phyloP scores from a whole-genome alignment of 1,140 invertebrate species.

The Anagrus nilaparvatae region DNA sequence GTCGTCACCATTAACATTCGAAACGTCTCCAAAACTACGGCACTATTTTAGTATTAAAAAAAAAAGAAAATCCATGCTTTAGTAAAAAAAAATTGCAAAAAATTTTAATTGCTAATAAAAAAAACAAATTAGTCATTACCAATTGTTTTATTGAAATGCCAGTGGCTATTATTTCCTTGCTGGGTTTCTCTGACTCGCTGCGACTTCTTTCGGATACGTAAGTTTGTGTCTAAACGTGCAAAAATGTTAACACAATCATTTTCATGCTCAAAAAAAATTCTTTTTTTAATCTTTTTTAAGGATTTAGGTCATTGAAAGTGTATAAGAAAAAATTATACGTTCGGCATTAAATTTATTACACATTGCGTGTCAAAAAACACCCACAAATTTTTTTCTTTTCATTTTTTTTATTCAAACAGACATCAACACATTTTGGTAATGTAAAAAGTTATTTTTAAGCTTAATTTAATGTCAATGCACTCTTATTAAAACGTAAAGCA shows the following conservation, averaged over 20 bases:
- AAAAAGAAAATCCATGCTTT: not conserved
- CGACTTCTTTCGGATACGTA: conserved; percentile 40
- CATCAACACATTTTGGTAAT: not conserved
- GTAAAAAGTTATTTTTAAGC: too few species aligned
- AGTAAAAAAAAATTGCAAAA: not conserved
- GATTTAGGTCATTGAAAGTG: too few species aligned
- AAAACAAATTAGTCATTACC: conserved; percentile 31
- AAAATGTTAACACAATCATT: conserved; percentile 22
- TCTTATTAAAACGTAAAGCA: not conserved
- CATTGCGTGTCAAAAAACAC: too few species aligned
- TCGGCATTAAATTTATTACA: too few species aligned
- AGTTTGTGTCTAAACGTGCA: conserved; percentile 42
- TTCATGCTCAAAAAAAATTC: not conserved
- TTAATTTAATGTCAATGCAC: too few species aligned
- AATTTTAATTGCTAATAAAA: too few species aligned
- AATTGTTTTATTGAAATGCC: conserved; percentile 43
- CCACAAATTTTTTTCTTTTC: not conserved
- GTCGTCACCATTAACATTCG: conserved; percentile 42
- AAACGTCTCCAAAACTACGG: conserved; percentile 53
- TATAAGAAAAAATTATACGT: too few species aligned
- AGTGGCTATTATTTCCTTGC: conserved; percentile 40
- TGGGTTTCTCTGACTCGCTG: conserved; percentile 34
- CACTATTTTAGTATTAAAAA: conserved; percentile 33
- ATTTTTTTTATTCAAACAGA: conserved; percentile 5
- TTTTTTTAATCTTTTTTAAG: too few species aligned